Evolutionary conservation across 2,888 invertebrate genomes (phyloP), one percentile per base, ranked within the genome.

Genomic region (Catocala fraxini): DNA sequence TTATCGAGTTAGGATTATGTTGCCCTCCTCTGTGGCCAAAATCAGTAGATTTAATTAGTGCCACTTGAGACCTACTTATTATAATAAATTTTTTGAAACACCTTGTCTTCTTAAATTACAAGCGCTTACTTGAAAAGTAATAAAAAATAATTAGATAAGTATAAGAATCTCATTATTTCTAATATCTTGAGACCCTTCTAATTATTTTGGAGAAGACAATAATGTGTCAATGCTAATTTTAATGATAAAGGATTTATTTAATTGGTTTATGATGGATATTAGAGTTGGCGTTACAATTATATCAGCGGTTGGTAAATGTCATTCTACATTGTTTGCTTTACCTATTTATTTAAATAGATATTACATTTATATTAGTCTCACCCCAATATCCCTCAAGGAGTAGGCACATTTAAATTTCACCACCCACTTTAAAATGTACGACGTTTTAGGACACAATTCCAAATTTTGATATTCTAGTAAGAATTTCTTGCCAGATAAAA

Each of bases 71-170:
- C 51, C 61, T 58, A 63, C 64, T 73, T 56, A 56, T 42, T 12
- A 47, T 47, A 58, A 60, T 55, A 56, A 57, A 53, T 35, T 42
- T 47, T 56, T 59, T 47, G n/a, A 34, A 73, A 60, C 43, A 59
- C 47, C 63, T 60, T 65, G 58, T 56, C 64, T 39, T 10, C 13
- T 35, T 33, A 55, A 59, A 11, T 70, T 65, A 61, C 53, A 45
- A 63, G 13, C 39, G 57, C 56, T 63, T 59, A 63, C 54, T 75
- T 59, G 43, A 47, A 65, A 73, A 68, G 63, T 58, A 45, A 72
- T 68, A 63, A 72, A 75, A 72, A 63, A 46, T 74, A 65, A 73
- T 46, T 66, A 75, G 55, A 51, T 71, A 64, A 73, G 51, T 65
- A 55, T 49, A 56, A 68, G 15, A 55, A 57, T 51, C 47, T 59